Conservation (phyloP, 2,888 invertebrate genomes). For the Spialia ferax region DNA sequence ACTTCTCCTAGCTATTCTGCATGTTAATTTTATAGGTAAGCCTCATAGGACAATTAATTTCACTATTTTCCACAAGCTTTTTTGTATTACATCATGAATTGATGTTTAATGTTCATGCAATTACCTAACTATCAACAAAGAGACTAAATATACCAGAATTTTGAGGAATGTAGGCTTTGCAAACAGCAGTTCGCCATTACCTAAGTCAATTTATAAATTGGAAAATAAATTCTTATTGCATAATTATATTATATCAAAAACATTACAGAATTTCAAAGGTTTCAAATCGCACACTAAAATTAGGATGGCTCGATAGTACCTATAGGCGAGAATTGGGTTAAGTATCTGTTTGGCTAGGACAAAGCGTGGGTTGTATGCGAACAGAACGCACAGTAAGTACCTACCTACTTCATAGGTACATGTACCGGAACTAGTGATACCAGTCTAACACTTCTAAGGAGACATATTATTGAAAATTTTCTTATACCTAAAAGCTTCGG, state of each 20-base stretch:
- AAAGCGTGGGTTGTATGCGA: slow-evolving; percentile 51
- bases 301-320: slow-evolving; percentile 32
- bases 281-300: slow-evolving; percentile 21
- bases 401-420: slow-evolving; percentile 46
- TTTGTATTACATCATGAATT: too few relatives aligned
- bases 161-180: too few relatives aligned
- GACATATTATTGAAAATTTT: background rate
- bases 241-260: background rate
- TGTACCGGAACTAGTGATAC: slow-evolving; percentile 46
- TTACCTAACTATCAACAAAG: too few relatives aligned
- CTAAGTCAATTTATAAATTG: too few relatives aligned
- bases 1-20: slow-evolving; percentile 72
- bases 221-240: background rate
- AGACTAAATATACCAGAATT: too few relatives aligned
- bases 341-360: slow-evolving; percentile 64
- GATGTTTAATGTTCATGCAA: too few relatives aligned
- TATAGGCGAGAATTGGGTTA: slow-evolving; percentile 44
- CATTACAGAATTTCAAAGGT: slow-evolving; percentile 3
- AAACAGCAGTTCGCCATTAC: too few relatives aligned
- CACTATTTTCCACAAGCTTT: too few relatives aligned
- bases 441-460: slow-evolving; percentile 40
- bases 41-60: too few relatives aligned
- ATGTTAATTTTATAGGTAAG: slow-evolving; percentile 83
- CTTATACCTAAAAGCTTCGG: too few relatives aligned
- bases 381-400: slow-evolving; percentile 41